Evolutionary conservation across 2,888 invertebrate genomes (phyloP).

Genomic region (Spilarctia lutea): DNA sequence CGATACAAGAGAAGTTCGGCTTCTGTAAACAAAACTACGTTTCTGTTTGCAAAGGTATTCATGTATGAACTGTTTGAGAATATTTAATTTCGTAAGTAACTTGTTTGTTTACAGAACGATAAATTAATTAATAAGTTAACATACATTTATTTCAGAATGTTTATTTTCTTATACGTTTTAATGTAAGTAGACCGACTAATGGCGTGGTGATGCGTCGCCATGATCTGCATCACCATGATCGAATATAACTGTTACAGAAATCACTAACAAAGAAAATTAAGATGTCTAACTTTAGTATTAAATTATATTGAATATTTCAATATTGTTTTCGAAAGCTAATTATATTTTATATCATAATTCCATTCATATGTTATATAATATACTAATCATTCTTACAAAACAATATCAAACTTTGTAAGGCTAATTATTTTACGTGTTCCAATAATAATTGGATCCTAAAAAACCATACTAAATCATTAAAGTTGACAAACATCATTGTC

Average conservation of each 20-base stretch:
- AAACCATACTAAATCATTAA: too few relatives aligned
- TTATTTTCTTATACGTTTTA: background rate
- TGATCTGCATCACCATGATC: background rate
- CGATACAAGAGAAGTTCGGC: conserved; percentile 30
- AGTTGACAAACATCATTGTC: too few relatives aligned
- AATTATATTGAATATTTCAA: too few relatives aligned
- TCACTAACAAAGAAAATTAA: background rate
- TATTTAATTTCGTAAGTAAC: conserved; percentile 3
- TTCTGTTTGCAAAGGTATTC: conserved; percentile 6
- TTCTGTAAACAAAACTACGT: conserved; percentile 36
- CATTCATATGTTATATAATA: too few relatives aligned
- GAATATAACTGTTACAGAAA: background rate
- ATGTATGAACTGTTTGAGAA: conserved; percentile 8
- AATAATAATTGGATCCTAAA: too few relatives aligned
- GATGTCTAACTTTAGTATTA: too few relatives aligned
- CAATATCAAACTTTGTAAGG: too few relatives aligned
- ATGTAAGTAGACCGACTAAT: background rate
- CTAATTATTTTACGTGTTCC: too few relatives aligned
- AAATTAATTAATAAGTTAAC: background rate
- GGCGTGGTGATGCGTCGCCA: background rate
- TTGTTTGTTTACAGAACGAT: conserved; percentile 4
- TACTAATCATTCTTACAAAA: too few relatives aligned
- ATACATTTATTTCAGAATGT: background rate
- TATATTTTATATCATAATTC: too few relatives aligned
- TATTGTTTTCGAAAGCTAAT: too few relatives aligned